Evolutionary conservation across 2,888 invertebrate species (phyloP).

Genomic region (Tromatobia lineatoria): DNA sequence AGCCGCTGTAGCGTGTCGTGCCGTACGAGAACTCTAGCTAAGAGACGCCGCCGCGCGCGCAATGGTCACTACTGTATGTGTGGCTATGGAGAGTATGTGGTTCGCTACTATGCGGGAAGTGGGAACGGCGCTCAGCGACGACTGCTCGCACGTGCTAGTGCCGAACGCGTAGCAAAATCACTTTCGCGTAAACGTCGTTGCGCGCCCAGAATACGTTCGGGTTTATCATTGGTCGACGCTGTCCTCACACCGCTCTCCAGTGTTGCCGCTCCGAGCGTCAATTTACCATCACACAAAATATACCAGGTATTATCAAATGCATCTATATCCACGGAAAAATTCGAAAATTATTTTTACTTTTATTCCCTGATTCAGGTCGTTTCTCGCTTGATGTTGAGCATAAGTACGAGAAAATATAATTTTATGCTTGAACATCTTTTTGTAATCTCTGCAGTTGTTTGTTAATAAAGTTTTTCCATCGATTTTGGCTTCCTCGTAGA

Average conservation of each 20-base stretch:
- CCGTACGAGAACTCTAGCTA: slow-evolving; percentile 71
- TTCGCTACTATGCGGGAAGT: slow-evolving; percentile 33
- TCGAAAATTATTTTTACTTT: too few species aligned
- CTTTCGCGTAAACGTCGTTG: slow-evolving; percentile 75
- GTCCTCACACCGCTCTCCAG: slow-evolving; percentile 41
- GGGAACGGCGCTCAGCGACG: slow-evolving; percentile 68
- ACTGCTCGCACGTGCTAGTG: slow-evolving; percentile 76
- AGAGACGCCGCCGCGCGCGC: slow-evolving; percentile 78
- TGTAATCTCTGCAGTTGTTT: too few species aligned
- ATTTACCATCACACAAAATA: neutral
- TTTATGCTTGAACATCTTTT: too few species aligned
- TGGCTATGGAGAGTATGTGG: slow-evolving; percentile 13
- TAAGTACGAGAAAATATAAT: too few species aligned
- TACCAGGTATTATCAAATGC: too few species aligned
- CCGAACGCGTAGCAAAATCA: slow-evolving; percentile 77
- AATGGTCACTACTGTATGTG: slow-evolving; percentile 73
- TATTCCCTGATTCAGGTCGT: too few species aligned
- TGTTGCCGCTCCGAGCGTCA: slow-evolving; percentile 65
- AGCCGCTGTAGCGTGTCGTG: slow-evolving; percentile 85
- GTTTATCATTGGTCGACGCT: slow-evolving; percentile 71
- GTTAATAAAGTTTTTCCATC: too few species aligned
- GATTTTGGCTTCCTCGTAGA: too few species aligned
- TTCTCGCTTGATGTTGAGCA: too few species aligned
- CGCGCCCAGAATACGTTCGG: slow-evolving; percentile 77
- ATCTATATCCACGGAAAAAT: too few species aligned